Evolutionary conservation across 2,888 invertebrate genomes (phyloP).

Genomic region (Allophyes oxyacanthae): DNA sequence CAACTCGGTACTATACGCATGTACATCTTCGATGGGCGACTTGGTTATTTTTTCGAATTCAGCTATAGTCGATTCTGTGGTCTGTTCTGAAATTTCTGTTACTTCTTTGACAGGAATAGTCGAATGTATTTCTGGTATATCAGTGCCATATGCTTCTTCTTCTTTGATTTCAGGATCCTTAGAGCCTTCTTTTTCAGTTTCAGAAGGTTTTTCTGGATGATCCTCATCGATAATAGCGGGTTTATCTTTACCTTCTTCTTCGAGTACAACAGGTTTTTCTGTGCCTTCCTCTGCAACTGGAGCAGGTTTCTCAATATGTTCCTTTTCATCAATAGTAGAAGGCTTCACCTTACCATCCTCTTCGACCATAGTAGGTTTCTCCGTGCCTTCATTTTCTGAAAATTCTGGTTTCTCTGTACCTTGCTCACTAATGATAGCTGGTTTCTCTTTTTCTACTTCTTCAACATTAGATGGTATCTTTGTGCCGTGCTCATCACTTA

Average conservation of each 20-base stretch:
- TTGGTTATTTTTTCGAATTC: conserved; percentile 28
- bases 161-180: conserved; percentile 22
- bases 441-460: conserved; percentile 6
- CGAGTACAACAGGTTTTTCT: conserved; percentile 1
- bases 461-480: conserved; percentile 1
- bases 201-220: conserved; percentile 10
- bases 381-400: not conserved
- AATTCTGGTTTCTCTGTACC: not conserved
- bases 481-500: not conserved
- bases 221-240: not conserved
- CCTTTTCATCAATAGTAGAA: not conserved
- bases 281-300: not conserved
- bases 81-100: conserved; percentile 20
- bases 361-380: not conserved
- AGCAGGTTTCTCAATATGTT: conserved; percentile 3
- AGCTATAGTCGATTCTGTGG: conserved; percentile 13
- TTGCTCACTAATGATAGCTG: conserved; percentile 1
- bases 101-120: conserved; percentile 21
- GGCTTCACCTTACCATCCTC: not conserved
- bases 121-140: conserved; percentile 14
- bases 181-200: conserved; percentile 1
- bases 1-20: conserved; percentile 7
- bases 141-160: conserved; percentile 20
- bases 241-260: not conserved
- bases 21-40: conserved; percentile 16